Evolutionary conservation across 2,888 invertebrate species (phyloP).

Genomic region (Torymus tubicola): DNA sequence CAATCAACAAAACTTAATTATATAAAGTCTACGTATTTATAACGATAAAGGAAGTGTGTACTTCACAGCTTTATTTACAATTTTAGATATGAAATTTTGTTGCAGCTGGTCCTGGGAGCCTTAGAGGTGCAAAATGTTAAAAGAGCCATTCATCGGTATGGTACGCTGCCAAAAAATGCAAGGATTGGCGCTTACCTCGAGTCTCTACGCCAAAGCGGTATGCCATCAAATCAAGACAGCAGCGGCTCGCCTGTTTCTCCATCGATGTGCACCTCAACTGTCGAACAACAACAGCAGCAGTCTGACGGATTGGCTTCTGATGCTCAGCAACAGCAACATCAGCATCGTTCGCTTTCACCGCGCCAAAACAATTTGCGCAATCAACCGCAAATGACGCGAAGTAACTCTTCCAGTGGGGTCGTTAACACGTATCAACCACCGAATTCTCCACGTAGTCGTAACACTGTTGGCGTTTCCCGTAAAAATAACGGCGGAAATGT

Average conservation of each 20-base stretch:
- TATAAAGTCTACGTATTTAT: background rate
- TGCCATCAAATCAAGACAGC: conserved; percentile 77
- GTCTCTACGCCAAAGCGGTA: conserved; percentile 89
- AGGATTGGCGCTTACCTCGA: conserved; percentile 97
- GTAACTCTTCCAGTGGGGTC: conserved; percentile 92
- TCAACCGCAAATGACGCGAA: conserved; percentile 86
- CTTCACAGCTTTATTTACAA: background rate
- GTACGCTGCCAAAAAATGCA: conserved; percentile 97
- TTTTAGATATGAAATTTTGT: conserved; percentile 48
- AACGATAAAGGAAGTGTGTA: background rate
- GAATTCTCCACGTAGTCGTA: conserved; percentile 79
- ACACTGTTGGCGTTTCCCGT: conserved; percentile 57
- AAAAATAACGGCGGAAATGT: conserved; percentile 69
- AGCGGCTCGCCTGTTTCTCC: conserved; percentile 50
- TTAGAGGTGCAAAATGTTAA: conserved; percentile 97
- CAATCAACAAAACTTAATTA: background rate
- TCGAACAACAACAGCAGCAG: conserved; percentile 62
- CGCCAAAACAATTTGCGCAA: conserved; percentile 81
- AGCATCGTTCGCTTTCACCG: conserved; percentile 81
- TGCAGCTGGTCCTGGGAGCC: conserved; percentile 87
- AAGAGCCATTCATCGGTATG: conserved; percentile 95
- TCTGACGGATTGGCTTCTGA: conserved; percentile 56
- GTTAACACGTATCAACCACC: conserved; percentile 79
- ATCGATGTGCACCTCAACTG: conserved; percentile 61
- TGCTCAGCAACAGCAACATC: conserved; percentile 62